These are phyloP conservation scores for Suncus etruscus DNA, from an alignment of 2,113 vertebrate genomes.

Conservation along the genomic window DNA sequence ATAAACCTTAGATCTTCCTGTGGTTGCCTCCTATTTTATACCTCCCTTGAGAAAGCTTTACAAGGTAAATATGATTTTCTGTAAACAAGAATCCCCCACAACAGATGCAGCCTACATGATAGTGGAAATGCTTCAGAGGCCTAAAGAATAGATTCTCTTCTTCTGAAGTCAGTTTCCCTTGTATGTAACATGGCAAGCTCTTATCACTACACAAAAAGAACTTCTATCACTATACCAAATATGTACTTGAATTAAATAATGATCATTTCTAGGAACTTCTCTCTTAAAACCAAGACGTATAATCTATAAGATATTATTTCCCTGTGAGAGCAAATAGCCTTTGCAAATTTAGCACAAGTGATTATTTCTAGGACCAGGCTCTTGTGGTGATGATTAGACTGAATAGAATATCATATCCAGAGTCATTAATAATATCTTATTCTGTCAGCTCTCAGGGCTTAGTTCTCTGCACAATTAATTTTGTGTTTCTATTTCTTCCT, in stretches of 20 bases:
- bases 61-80: constrained; percentile 8
- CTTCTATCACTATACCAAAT: not conserved
- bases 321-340: constrained; percentile 5
- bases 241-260: constrained; percentile 4
- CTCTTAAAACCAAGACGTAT: constrained; percentile 38
- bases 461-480: not conserved
- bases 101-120: not conserved
- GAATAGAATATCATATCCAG: not conserved
- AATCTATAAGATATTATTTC: not conserved
- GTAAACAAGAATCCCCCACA: not conserved
- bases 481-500: constrained; percentile 6
- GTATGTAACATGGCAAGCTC: constrained; percentile 12
- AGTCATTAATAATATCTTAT: constrained; percentile 4
- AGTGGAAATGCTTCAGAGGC: not conserved
- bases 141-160: not conserved
- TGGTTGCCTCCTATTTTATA: not conserved
- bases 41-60: not conserved
- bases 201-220: constrained; percentile 22
- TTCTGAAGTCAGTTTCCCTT: not conserved
- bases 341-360: not conserved
- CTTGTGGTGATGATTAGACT: not conserved
- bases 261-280: not conserved
- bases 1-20: not conserved
- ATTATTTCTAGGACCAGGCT: constrained; percentile 4
- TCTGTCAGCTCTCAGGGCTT: not conserved